Percentiles rank a stretch among this genome's conserved stretches.
Evolutionary conservation across 2,797 vertebrate species (phyloP).

Genomic region (Margarornis squamiger): DNA sequence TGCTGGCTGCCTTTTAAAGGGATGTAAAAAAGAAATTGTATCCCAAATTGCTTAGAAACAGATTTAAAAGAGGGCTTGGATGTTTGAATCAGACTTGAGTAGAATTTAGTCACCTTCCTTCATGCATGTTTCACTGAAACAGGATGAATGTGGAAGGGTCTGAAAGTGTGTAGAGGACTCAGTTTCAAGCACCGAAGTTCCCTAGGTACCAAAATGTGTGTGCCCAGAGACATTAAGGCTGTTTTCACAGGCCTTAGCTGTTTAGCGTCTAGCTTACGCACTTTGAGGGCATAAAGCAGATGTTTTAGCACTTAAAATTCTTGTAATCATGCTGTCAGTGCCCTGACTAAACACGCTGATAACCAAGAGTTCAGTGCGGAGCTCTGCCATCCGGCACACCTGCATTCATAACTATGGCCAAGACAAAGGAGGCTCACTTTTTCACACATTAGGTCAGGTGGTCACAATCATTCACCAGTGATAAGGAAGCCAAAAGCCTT

Average conservation of each 20-base stretch:
- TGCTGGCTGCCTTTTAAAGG: neutral
- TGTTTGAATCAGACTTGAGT: neutral
- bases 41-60: neutral
- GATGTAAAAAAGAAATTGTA: neutral
- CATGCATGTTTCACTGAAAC: neutral
- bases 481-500: neutral
- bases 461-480: neutral
- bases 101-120: neutral
- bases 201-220: neutral
- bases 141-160: neutral
- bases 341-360: neutral
- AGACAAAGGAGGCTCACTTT: neutral
- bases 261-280: neutral
- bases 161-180: neutral
- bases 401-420: neutral
- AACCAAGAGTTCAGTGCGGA: neutral
- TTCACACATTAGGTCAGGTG: neutral
- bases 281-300: neutral
- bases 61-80: neutral
- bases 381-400: neutral
- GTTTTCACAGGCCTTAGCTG: neutral
- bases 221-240: neutral
- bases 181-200: neutral
- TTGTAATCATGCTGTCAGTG: neutral
- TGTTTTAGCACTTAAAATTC: neutral